These are phyloP conservation scores for Archocentrus centrarchus DNA, from an alignment of 2,113 vertebrate genomes.

Conservation along the genomic window DNA sequence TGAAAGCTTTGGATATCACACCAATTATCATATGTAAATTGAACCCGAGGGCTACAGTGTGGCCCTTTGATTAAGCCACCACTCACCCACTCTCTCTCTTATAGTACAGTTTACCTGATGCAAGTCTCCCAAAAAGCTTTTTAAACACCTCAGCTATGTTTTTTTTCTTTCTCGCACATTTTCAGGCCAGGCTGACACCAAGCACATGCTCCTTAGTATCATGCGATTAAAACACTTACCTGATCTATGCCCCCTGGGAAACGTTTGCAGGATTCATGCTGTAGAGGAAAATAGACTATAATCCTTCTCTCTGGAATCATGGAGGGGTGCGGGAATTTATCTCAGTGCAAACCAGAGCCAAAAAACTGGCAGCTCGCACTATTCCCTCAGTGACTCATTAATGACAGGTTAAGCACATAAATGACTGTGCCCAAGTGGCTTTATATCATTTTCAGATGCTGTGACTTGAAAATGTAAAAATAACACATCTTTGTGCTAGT, in stretches of 20 bases:
- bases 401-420: slow-evolving; percentile 81
- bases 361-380: slow-evolving; percentile 70
- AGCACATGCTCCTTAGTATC: slow-evolving; percentile 58
- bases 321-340: slow-evolving; percentile 52
- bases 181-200: slow-evolving; percentile 58
- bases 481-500: slow-evolving; percentile 55
- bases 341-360: slow-evolving; percentile 58
- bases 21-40: slow-evolving; percentile 77
- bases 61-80: slow-evolving; percentile 66
- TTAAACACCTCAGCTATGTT: slow-evolving; percentile 33
- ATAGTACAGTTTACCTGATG: slow-evolving; percentile 50
- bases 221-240: slow-evolving; percentile 71
- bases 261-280: slow-evolving; percentile 54
- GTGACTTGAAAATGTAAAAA: slow-evolving; percentile 56
- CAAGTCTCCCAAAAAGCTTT: slow-evolving; percentile 39
- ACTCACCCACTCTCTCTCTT: not conserved
- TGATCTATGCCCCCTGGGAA: slow-evolving; percentile 66
- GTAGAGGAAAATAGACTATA: slow-evolving; percentile 63
- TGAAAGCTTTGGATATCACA: slow-evolving; percentile 66
- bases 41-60: slow-evolving; percentile 42
- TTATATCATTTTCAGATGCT: slow-evolving; percentile 55
- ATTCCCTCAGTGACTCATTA: slow-evolving; percentile 82
- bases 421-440: slow-evolving; percentile 66
- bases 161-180: slow-evolving; percentile 53
- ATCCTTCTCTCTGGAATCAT: slow-evolving; percentile 62